A percentile compares a stretch with the other conserved stretches of the same genome.
Evolutionary conservation across 2,888 invertebrate genomes (phyloP).

Genomic region (Standfussiana lucernea): DNA sequence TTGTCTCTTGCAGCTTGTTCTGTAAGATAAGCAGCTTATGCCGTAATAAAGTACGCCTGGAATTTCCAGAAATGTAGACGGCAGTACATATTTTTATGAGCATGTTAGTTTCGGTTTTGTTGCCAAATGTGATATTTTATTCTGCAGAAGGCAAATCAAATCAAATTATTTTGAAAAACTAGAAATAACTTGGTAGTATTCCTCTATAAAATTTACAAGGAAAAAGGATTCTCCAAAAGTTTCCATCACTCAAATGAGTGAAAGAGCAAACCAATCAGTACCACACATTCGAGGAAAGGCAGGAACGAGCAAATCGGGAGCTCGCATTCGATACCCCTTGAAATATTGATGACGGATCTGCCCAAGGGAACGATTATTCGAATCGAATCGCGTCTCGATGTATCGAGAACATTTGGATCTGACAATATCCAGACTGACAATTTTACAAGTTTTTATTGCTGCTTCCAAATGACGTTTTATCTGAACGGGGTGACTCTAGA

Average conservation of each 20-base stretch:
- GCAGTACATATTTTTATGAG: slow-evolving; percentile 17
- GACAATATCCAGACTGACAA: slow-evolving; percentile 75
- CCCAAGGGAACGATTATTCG: slow-evolving; percentile 82
- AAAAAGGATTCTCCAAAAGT: slow-evolving; percentile 23
- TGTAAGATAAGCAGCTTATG: slow-evolving; percentile 59
- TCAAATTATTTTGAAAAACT: not conserved
- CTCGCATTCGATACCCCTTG: slow-evolving; percentile 78
- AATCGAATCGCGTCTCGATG: slow-evolving; percentile 76
- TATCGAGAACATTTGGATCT: slow-evolving; percentile 74
- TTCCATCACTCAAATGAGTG: slow-evolving; percentile 72
- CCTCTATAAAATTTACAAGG: not conserved
- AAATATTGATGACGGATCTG: slow-evolving; percentile 84
- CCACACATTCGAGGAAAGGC: slow-evolving; percentile 72
- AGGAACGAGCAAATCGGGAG: slow-evolving; percentile 76
- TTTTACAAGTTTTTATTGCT: slow-evolving; percentile 80
- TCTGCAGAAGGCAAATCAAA: not conserved
- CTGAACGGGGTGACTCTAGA: slow-evolving; percentile 51
- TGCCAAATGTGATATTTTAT: not conserved
- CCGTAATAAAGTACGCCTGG: slow-evolving; percentile 26
- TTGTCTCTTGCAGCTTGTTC: slow-evolving; percentile 59
- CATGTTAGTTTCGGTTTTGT: not conserved
- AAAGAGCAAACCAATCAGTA: slow-evolving; percentile 76
- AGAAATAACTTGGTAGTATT: not conserved
- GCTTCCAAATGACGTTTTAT: slow-evolving; percentile 68
- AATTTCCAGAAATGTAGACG: slow-evolving; percentile 19